phyloP scores from a whole-genome alignment of 2,113 vertebrate species.

The Coptodon bakossiorum region DNA sequence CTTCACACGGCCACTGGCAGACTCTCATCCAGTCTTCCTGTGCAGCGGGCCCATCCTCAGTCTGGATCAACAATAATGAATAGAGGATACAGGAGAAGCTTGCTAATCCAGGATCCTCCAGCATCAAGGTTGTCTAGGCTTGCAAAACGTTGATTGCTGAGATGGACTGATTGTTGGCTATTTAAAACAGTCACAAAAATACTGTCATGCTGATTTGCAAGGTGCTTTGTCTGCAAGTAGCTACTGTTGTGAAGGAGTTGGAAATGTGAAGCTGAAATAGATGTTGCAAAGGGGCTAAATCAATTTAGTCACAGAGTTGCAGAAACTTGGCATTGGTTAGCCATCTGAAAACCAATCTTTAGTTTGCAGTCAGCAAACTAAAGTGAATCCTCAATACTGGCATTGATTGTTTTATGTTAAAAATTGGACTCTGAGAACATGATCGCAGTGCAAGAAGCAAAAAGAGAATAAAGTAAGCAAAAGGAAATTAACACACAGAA shows the following conservation, averaged over 20 bases:
- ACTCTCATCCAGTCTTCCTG: neutral
- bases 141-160: neutral
- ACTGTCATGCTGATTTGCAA: neutral
- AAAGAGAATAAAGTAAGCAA: neutral
- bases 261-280: neutral
- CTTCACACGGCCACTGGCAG: constrained; percentile 26
- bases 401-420: neutral
- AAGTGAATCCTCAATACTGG: neutral
- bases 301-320: neutral
- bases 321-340: neutral
- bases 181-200: constrained; percentile 8
- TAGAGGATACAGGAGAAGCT: constrained; percentile 51
- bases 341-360: neutral
- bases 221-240: neutral
- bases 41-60: constrained; percentile 1
- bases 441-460: neutral
- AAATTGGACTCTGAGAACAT: neutral
- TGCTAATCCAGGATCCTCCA: constrained; percentile 35
- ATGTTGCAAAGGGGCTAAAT: neutral
- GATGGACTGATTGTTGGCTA: constrained; percentile 1
- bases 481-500: neutral
- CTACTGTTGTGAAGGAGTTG: neutral
- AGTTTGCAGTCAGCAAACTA: neutral
- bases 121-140: neutral
- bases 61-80: constrained; percentile 55